Evolutionary conservation across 92 coral and sea anemone genomes (phyloP).

Genomic region (Phymanthus crucifer): DNA sequence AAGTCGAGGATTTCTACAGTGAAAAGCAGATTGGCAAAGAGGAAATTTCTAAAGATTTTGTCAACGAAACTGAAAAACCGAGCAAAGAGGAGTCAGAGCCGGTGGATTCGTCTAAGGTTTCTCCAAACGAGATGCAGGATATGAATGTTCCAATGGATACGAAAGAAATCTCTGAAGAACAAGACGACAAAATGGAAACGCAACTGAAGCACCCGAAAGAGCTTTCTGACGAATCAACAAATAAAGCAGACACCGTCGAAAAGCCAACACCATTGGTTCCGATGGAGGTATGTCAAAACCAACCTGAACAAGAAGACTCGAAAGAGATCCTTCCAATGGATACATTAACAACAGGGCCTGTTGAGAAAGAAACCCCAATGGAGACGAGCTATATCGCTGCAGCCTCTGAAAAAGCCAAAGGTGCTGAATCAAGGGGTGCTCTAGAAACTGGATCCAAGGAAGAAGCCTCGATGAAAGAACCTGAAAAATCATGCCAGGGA

Average conservation of each 20-base stretch:
- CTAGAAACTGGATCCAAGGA: neutral
- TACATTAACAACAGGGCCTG: neutral
- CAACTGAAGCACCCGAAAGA: neutral
- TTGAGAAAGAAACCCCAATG: neutral
- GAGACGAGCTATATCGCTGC: no score
- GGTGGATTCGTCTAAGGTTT: neutral
- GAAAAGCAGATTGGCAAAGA: neutral
- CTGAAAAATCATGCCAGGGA: neutral
- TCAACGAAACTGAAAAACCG: neutral
- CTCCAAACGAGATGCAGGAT: neutral
- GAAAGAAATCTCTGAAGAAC: neutral
- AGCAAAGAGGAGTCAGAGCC: neutral
- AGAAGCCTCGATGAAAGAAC: neutral
- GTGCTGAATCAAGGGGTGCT: neutral
- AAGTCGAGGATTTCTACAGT: neutral
- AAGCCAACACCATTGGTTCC: neutral
- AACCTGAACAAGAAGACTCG: neutral
- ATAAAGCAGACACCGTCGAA: neutral
- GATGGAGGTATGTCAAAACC: neutral
- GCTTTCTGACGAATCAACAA: neutral
- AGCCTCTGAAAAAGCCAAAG: neutral
- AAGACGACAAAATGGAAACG: neutral
- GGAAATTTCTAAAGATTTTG: neutral
- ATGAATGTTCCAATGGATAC: constrained; percentile 7
- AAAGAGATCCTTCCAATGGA: constrained; percentile 3